Evolutionary conservation across 2,113 vertebrate genomes (phyloP).

Genomic region (Sapajus apella): DNA sequence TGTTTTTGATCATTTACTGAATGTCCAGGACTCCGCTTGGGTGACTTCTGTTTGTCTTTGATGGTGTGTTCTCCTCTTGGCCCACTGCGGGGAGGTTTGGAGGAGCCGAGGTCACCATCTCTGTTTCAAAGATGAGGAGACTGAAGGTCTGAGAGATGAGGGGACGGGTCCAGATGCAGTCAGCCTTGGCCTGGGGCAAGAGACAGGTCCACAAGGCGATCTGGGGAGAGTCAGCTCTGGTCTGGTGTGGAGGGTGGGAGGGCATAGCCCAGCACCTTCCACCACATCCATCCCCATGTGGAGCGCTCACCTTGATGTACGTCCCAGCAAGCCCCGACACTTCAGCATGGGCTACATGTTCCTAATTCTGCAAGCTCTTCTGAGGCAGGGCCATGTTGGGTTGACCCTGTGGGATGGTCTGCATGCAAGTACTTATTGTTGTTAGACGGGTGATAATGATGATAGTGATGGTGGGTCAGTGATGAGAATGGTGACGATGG

Average conservation of each 20-base stretch:
- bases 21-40: not conserved
- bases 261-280: not conserved
- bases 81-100: not conserved
- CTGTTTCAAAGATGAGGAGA: not conserved
- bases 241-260: not conserved
- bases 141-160: not conserved
- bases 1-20: not conserved
- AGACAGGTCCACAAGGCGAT: not conserved
- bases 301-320: not conserved
- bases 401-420: not conserved
- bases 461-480: not conserved
- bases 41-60: not conserved
- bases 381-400: not conserved
- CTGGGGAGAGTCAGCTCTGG: not conserved
- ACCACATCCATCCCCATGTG: accelerated
- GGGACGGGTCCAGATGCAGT: accelerated
- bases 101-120: not conserved
- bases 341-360: not conserved
- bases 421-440: not conserved
- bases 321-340: not conserved
- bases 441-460: not conserved
- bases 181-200: not conserved
- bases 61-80: not conserved
- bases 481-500: not conserved
- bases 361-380: not conserved